Evolutionary conservation across 2,888 invertebrate genomes (phyloP), one percentile per base, ranked within the genome.

Genomic region (Thecophora atra): DNA sequence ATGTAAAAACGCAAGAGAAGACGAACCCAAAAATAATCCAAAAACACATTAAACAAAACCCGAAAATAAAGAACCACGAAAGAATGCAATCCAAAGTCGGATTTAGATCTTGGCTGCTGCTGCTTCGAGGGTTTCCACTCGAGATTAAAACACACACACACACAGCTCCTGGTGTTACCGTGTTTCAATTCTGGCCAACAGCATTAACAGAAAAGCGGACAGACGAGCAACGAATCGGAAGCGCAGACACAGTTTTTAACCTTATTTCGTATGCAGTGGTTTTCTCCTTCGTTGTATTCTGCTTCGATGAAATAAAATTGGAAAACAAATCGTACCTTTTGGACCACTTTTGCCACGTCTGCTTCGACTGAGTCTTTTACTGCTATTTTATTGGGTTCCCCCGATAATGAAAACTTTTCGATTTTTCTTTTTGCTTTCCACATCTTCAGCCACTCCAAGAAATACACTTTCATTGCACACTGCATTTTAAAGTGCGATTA

Each of bases 251-350:
- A n/a, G 19, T 37, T 72, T 67, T 67, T 72, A 72, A 72, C 62
- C 72, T 72, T 67, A 67, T 72, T 72, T 72, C 21, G 42, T 26
- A 17, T 51, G 24, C 44, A 66, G 71, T 58, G 63, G 66, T 70
- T 26, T 52, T 26, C 54, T 28, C n/a, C 17, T n/a, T 8, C 37
- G 6, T 37, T 51, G 17, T 15, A n/a, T 15, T 42, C 21, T 2
- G 5, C 21, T 21, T 28, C 21, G 42, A 52, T 52, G 28, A 67
- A 52, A 28, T 28, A 37, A 42, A 67, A 54, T 19, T 54, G 26
- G 26, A 65, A 65, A 17, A n/a, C 19, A 24, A 24, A n/a, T 28
- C 24, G 26, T 19, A 13, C 54, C 19, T n/a, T 54, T 54, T 54
- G 54, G 21, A 24, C 24, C 54, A 54, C 15, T 54, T 54, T 11